Base-by-base conservation (phyloP, 2,888 invertebrate genomes). In the Tetramorium bicarinatum region DNA sequence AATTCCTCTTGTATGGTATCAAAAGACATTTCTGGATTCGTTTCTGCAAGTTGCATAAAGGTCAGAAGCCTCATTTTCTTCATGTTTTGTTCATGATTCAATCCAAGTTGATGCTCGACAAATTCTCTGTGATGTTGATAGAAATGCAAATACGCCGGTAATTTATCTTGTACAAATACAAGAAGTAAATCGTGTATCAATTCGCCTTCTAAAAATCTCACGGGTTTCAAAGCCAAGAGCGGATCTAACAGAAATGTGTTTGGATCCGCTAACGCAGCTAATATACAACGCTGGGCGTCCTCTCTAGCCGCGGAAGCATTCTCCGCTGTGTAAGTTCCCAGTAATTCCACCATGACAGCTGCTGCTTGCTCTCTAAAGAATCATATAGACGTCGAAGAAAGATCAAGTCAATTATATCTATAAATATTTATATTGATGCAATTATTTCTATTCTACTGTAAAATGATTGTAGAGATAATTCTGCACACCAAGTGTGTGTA, bases 41-140 rank as follows among this genome's bases (percentile, higher is more conserved):
- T 97, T 95, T 99, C 99, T 4, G 99, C 99, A 95, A 99, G 96
- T 94, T 99, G 99, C 98, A 99, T 99, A 94, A 99, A 99, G 0
- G 99, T 98, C 79, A 99, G 95, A 92, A 99, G 96, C 87, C 99
- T 96, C 99, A 99, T 99, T 95, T 99, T 99, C 93, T 98, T 98
- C 95, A 99, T 96, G 93, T 99, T 99, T 93, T 98, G 97, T 92
- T 99, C 98, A 94, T 99, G 99, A 93, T 98, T 98, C 71, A 99
- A 95, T 66, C 99, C 95, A 83, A 96, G 93, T 59, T 95, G 94
- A 84, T 95, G 93, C 75, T 97, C 97, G 18, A 99, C 97, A 95
- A 99, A 99, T 93, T 99, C 98, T 93, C 98, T 98, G 93, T 99
- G 98, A 92, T 97, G 97, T 91, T 98, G 97, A 94, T 99, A 99